Evolutionary conservation across 2,797 vertebrate species (phyloP), one percentile per base, ranked within the genome.

Genomic region (Poecilia wingei): DNA sequence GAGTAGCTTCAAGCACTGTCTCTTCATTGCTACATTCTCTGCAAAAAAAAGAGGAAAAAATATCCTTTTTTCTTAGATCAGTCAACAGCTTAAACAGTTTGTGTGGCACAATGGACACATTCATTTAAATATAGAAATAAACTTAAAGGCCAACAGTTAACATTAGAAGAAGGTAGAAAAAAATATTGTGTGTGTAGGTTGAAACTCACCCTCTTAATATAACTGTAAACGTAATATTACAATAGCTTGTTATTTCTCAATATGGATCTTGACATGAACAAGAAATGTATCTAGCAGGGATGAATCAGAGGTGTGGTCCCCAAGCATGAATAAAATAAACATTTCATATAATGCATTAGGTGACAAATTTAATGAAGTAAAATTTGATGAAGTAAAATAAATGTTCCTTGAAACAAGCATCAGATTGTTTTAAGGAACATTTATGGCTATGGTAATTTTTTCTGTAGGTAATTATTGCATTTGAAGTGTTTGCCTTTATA

Each of bases 1-100:
- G 89, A 89, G 75, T 51, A 79, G 49, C 81, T 85, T 79, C 75
- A 84, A 88, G 78, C 89, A 66, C 78, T 73, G 47, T 68, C 78
- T 74, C 41, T 77, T 86, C 75, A 61, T 81, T 89, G 79, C 87
- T 84, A 83, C 68, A 86, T 72, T 76, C 64, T 69, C 45, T 25
- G 72, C 75, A 39, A 47, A 72, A 41, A 36, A 76, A 90, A 75
- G n/a, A 79, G 72, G 75, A 77, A 76, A 82, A 75, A 31, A 55
- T 4, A 57, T 2, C 41, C n/a, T 25, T 45, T 41, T 25, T 31
- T 77, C 25, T 74, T 25, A 74, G 33, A 87, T 90, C 83, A 83
- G 55, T 18, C 57, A 79, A 14, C 7, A 82, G 47, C 49, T 80
- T 76, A 64, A 51, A 74, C 18, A 49, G 57, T 70, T 51, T 72